phyloP scores from a whole-genome alignment of 1,140 invertebrate species.

The Gryon sp. region DNA sequence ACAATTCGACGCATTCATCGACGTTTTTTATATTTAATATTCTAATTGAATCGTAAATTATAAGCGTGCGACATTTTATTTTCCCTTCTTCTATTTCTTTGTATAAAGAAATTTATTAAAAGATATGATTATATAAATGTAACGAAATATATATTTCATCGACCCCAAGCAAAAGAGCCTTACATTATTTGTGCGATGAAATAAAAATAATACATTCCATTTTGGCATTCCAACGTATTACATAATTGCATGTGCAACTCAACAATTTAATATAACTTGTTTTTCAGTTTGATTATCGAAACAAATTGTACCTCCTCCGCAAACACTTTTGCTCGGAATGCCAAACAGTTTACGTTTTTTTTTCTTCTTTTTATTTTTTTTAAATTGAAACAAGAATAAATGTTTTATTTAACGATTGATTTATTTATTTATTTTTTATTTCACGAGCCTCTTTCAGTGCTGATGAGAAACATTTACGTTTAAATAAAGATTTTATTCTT shows the following conservation, averaged over 20 bases:
- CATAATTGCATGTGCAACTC: slow-evolving; percentile 40
- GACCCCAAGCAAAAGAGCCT: background rate
- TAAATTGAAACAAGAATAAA: slow-evolving; percentile 21
- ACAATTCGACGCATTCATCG: slow-evolving; percentile 36
- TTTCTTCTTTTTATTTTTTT: slow-evolving; percentile 18
- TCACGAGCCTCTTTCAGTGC: background rate
- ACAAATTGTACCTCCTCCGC: slow-evolving; percentile 24
- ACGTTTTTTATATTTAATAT: slow-evolving; percentile 54
- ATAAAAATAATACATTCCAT: slow-evolving; percentile 48
- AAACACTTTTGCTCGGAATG: slow-evolving; percentile 32
- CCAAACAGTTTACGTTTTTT: slow-evolving; percentile 14
- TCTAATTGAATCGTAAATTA: slow-evolving; percentile 61
- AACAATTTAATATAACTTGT: slow-evolving; percentile 37
- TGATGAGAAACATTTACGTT: slow-evolving; percentile 38
- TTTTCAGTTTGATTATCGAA: slow-evolving; percentile 35
- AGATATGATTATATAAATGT: slow-evolving; percentile 32
- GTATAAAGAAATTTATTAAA: slow-evolving; percentile 18
- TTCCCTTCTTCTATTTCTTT: slow-evolving; percentile 21
- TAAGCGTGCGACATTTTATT: slow-evolving; percentile 32
- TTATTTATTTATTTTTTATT: slow-evolving; percentile 4
- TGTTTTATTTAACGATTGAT: too few relatives aligned
- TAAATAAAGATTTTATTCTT: slow-evolving; percentile 45
- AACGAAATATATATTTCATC: slow-evolving; percentile 47
- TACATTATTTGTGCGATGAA: slow-evolving; percentile 28
- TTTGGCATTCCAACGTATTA: slow-evolving; percentile 39